Conservation (phyloP, 2,888 invertebrate genomes). For the Sisyra terminalis region DNA sequence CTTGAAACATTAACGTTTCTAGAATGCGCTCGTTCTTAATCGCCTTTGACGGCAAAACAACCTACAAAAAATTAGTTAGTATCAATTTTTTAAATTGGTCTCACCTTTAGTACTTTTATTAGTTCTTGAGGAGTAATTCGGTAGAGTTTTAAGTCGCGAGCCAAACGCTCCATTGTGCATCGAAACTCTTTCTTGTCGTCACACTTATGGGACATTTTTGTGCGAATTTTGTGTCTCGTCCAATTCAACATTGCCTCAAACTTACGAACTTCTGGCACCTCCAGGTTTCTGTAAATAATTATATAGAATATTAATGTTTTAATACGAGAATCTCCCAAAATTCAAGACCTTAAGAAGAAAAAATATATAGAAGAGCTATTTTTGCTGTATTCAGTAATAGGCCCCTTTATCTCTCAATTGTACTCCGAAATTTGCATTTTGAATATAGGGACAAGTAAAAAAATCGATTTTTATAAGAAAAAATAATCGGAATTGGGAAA, state of each 20-base stretch:
- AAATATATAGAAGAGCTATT: no score
- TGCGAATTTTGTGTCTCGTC: slow-evolving; percentile 71
- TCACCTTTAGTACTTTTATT: slow-evolving; percentile 45
- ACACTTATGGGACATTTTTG: slow-evolving; percentile 61
- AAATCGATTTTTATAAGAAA: no score
- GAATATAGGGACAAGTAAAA: no score
- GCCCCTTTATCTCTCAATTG: no score
- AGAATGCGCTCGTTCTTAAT: slow-evolving; percentile 83
- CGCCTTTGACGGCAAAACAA: slow-evolving; percentile 82
- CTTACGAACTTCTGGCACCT: slow-evolving; percentile 76
- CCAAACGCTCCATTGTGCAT: slow-evolving; percentile 82
- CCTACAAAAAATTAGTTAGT: slow-evolving; percentile 24
- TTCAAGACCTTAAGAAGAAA: no score
- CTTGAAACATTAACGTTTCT: slow-evolving; percentile 86
- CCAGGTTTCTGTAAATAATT: slow-evolving; percentile 55
- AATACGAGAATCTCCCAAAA: no score
- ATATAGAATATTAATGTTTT: no score
- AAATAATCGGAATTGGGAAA: no score
- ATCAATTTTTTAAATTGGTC: background rate
- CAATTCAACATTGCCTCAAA: slow-evolving; percentile 88
- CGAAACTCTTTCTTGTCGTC: slow-evolving; percentile 81
- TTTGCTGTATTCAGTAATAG: no score
- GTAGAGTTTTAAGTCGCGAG: slow-evolving; percentile 75
- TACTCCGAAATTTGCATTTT: no score
- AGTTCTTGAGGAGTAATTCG: slow-evolving; percentile 85